These are phyloP conservation scores for Tenthredo livida DNA, from an alignment of 2,888 invertebrate genomes.

Conservation along the genomic window DNA sequence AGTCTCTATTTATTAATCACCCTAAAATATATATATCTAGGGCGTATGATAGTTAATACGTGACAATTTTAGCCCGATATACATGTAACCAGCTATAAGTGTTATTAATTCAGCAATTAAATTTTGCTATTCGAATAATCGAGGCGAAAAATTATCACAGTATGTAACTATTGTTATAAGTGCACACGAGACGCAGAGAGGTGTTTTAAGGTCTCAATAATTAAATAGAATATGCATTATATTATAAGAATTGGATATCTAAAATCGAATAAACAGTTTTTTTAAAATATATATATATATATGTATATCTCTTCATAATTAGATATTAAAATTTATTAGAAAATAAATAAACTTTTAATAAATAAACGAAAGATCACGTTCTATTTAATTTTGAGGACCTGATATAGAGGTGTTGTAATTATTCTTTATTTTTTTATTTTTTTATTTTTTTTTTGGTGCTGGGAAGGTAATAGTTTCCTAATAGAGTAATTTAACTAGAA, in stretches of 20 bases:
- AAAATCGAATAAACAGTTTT: conserved; percentile 17
- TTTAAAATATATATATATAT: neutral
- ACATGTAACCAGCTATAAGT: neutral
- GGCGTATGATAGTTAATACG: conserved; percentile 61
- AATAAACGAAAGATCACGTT: neutral
- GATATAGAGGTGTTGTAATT: conserved; percentile 38
- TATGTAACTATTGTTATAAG: conserved; percentile 69
- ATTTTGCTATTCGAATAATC: conserved; percentile 28
- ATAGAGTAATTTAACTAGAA: conserved; percentile 43
- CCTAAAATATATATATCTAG: conserved; percentile 52
- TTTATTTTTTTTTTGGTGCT: conserved; percentile 17
- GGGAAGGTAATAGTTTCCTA: conserved; percentile 40
- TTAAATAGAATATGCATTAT: conserved; percentile 25
- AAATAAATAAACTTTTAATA: neutral
- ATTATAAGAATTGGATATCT: conserved; percentile 3
- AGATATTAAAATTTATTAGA: neutral
- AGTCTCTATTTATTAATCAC: conserved; percentile 66
- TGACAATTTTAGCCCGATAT: conserved; percentile 40
- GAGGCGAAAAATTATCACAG: conserved; percentile 58
- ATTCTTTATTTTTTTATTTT: neutral
- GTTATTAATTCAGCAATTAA: neutral
- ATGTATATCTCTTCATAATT: neutral
- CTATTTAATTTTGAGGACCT: conserved; percentile 28
- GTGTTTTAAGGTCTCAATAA: conserved; percentile 57
- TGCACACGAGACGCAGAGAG: conserved; percentile 75